Base-by-base conservation (phyloP, 2,113 vertebrate species). In the Columbina picui region DNA sequence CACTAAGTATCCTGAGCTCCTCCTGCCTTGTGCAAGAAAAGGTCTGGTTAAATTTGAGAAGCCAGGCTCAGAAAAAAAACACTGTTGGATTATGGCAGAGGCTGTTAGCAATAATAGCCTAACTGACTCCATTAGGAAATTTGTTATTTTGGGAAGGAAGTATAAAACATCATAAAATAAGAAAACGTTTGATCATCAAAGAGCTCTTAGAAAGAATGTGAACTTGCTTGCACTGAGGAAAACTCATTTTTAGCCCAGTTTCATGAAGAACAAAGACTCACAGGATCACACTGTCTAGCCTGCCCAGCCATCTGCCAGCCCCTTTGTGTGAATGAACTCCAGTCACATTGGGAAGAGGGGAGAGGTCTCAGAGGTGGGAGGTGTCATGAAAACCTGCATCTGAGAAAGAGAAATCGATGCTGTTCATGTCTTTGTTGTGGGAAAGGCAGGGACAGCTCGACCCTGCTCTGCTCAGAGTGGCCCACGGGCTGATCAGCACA, bases 121-220 rank as follows among this genome's bases (percentile, higher is more conserved):
- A 57, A 36, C 38, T 30, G 73, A 76, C 71, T 91, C 89, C 69
- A 82, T 92, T 68, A 87, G 67, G 76, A 93, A 89, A 84, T 68
- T 4, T 65, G 84, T 84, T 93, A 90, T 97, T 94, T 93, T 69
- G 38, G 73, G 80, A 92, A 82, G 11, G 30, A 32, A 82, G 19
- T 38, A 68, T 53, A 82, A 84, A 92, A 36, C 56, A 82, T 90
- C 61, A 87, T 68, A 70, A 89, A 89, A 84, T 52, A 94, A 89
- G 87, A 68, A 92, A 94, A 61, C 3, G 60, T 91, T 94, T 95
- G 91, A 95, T 95, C 91, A 91, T 95, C 93, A 97, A 96, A 94
- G 81, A 78, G 52, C 49, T 26, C 73, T 84, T 79, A 81, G 53
- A 82, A 94, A 90, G 60, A 70, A 87, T 16, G 64, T 91, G 94